Evolutionary conservation across 2,797 vertebrate species (phyloP).

Genomic region (Pangasius sanitwongsei): DNA sequence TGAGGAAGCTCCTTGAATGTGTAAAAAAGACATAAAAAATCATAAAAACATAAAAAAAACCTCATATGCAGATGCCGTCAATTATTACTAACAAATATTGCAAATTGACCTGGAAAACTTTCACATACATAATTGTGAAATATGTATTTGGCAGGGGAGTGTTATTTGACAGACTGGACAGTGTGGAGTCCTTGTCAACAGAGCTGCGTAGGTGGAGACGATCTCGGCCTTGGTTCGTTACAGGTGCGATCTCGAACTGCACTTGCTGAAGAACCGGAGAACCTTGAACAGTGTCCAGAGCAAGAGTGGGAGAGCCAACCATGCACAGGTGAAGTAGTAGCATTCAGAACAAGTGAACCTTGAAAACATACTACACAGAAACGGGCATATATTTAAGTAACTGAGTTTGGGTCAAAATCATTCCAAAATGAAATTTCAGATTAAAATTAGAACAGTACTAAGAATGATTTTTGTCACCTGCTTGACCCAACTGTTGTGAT

Average conservation of each 20-base stretch:
- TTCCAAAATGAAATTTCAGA: not conserved
- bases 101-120: not conserved
- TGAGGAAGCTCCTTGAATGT: not conserved
- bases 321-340: constrained; percentile 81
- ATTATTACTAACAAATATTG: not conserved
- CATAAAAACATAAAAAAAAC: not conserved
- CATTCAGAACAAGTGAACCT: not conserved
- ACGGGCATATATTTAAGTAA: not conserved
- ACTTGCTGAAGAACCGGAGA: constrained; percentile 91
- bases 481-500: not conserved
- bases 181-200: constrained; percentile 91
- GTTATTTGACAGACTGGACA: constrained; percentile 95
- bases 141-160: constrained; percentile 81
- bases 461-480: not conserved
- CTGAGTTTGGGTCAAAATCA: not conserved
- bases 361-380: not conserved
- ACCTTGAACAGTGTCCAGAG: constrained; percentile 91
- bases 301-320: constrained; percentile 88
- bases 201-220: constrained; percentile 87
- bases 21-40: no score
- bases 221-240: constrained; percentile 89
- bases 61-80: no score
- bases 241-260: constrained; percentile 91
- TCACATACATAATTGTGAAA: not conserved
- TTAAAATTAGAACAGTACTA: not conserved